Conservation (phyloP, 2,888 invertebrate species). For the Caradrina kadenii region DNA sequence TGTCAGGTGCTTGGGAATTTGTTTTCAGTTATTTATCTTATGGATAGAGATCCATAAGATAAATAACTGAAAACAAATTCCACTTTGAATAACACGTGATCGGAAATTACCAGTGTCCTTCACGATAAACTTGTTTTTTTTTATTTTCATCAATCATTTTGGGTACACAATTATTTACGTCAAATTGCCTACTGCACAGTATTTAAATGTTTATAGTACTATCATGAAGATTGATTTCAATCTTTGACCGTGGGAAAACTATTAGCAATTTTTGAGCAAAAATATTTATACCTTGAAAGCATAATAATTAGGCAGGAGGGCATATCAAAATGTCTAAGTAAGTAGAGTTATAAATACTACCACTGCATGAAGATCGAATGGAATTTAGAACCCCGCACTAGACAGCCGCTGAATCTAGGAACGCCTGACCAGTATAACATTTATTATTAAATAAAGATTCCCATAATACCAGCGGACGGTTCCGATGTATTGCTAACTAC, state of each 20-base stretch:
- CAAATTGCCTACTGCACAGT: not conserved
- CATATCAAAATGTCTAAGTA: not conserved
- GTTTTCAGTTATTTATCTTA: no score
- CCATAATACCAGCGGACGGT: not conserved
- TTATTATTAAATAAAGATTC: not conserved
- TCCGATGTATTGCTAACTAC: not conserved
- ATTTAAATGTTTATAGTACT: conserved; percentile 2
- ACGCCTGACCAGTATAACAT: not conserved
- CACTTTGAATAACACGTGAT: conserved; percentile 4
- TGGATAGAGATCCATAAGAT: no score
- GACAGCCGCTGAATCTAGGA: not conserved
- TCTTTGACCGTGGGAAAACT: not conserved
- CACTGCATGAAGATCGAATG: not conserved
- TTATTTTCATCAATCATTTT: conserved; percentile 1
- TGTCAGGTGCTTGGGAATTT: no score
- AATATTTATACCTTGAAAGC: not conserved
- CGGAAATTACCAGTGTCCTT: conserved; percentile 2
- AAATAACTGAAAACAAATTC: not conserved
- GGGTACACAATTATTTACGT: not conserved
- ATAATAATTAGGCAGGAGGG: no score
- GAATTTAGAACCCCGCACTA: not conserved
- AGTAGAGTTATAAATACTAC: not conserved
- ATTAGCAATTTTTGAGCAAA: not conserved
- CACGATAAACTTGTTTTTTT: not conserved
- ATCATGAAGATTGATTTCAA: not conserved